Conservation (phyloP, 2,113 vertebrate genomes). For the Dermatemys mawii region DNA sequence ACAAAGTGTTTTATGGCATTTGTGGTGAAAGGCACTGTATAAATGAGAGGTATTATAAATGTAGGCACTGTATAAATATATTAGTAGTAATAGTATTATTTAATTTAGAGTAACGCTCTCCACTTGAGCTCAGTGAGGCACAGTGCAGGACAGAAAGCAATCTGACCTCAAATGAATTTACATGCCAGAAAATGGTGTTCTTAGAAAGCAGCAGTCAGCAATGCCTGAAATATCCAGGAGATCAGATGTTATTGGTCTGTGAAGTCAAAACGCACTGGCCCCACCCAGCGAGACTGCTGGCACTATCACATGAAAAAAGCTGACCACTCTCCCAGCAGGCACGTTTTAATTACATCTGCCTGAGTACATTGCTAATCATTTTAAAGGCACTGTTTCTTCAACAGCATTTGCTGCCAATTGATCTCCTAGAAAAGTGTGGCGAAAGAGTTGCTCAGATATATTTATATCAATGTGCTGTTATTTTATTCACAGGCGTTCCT, state of each 20-base stretch:
- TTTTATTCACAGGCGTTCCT: not conserved
- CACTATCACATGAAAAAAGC: not conserved
- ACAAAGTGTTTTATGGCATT: not conserved
- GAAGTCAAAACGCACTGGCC: slow-evolving; percentile 34
- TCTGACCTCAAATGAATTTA: not conserved
- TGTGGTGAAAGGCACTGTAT: not conserved
- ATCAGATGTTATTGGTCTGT: slow-evolving; percentile 32
- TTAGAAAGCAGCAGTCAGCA: slow-evolving; percentile 38
- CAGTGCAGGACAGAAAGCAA: not conserved
- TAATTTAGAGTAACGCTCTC: not conserved
- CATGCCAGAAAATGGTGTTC: not conserved
- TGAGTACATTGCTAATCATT: slow-evolving; percentile 2
- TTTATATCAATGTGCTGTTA: not conserved
- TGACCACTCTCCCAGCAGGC: not conserved
- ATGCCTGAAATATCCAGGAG: not conserved
- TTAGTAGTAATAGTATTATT: not conserved
- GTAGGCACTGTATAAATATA: not conserved
- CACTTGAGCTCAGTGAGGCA: not conserved
- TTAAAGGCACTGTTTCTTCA: not conserved
- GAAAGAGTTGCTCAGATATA: not conserved
- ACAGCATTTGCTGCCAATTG: not conserved
- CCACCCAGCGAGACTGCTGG: not conserved
- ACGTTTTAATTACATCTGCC: not conserved
- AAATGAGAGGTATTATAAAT: not conserved
- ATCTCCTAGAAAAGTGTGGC: not conserved